phyloP scores from a whole-genome alignment of 92 coral and sea anemone genomes.

The Paramuricea clavata region DNA sequence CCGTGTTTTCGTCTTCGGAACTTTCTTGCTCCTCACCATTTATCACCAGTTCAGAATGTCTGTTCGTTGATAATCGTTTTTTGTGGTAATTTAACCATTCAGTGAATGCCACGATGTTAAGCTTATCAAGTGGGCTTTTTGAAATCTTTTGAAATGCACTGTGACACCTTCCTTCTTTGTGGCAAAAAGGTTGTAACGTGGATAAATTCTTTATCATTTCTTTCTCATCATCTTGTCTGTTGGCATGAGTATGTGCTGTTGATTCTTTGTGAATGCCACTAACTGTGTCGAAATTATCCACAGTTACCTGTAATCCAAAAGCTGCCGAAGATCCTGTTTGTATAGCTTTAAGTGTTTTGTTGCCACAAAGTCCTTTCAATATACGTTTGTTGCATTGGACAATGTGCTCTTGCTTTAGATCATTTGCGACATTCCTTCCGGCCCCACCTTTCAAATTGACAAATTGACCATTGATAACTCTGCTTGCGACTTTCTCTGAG shows the following conservation, averaged over 20 bases:
- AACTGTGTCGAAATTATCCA: slow-evolving; percentile 50
- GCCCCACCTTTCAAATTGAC: slow-evolving; percentile 67
- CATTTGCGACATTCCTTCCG: slow-evolving; percentile 62
- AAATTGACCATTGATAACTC: slow-evolving; percentile 71
- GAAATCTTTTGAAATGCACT: too few species aligned
- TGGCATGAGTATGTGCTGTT: slow-evolving; percentile 66
- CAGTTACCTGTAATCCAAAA: slow-evolving; percentile 48
- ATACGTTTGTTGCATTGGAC: slow-evolving; percentile 37
- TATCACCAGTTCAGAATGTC: too few species aligned
- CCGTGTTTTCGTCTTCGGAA: too few species aligned
- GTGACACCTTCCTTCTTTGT: too few species aligned
- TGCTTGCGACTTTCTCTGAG: slow-evolving; percentile 60
- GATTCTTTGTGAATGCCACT: slow-evolving; percentile 52
- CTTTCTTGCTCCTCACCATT: too few species aligned
- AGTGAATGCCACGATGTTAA: too few species aligned
- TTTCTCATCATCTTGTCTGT: slow-evolving; percentile 11
- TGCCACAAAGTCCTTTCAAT: slow-evolving; percentile 49
- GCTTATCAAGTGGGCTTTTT: too few species aligned
- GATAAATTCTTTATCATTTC: slow-evolving; percentile 54
- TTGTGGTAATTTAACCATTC: too few species aligned
- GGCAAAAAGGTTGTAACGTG: too few species aligned
- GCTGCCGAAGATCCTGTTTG: slow-evolving; percentile 49
- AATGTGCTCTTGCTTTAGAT: slow-evolving; percentile 64
- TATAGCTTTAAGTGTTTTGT: slow-evolving; percentile 64
- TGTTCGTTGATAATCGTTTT: too few species aligned